Evolutionary conservation across 2,888 invertebrate genomes (phyloP), one percentile per base, ranked within the genome.

Genomic region (Brenthis ino): DNA sequence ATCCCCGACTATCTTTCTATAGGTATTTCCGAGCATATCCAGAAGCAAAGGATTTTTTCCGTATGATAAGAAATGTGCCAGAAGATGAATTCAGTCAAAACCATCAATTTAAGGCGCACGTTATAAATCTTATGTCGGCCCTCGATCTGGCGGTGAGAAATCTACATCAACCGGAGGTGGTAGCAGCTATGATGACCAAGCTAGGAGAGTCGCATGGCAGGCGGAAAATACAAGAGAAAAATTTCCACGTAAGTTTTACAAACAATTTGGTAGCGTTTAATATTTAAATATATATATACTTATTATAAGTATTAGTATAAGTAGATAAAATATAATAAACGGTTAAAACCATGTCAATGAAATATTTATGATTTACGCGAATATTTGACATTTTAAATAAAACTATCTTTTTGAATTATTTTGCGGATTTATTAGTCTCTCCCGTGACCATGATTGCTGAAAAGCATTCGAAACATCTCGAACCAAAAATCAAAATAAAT

Each of bases 91-190:
- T 85, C 53, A 68, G 65, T 0, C 64, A 67, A 1, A 86, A 80
- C 53, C 69, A 76, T 5, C 80, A 80, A 57, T 91, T 90, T 70
- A 82, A 80, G 65, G 88, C 89, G 0, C 91, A 91, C 70, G 81
- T 85, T 1, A 79, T 86, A 6, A 86, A 81, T 67, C 76, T 90
- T 0, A 89, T 91, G 87, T 75, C 83, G 0, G 71, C 86, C 0
- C 55, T 90, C 0, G 80, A 86, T 74, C 75, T 77, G 4, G 80
- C 84, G 0, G 81, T 91, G 4, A 64, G 65, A 1, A 82, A 85
- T 68, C 74, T 91, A 1, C 63, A 85, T 33, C 78, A 86, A 12
- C 89, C 90, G 0, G 84, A 86, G 8, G 73, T 88, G 1, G 88
- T 87, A 1, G 75, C 79, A 0, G 85, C 77, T 1, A 79, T 87